Percentiles rank a stretch among this genome's conserved stretches.
phyloP scores from a whole-genome alignment of 2,113 vertebrate genomes.

The Peucedramus taeniatus region DNA sequence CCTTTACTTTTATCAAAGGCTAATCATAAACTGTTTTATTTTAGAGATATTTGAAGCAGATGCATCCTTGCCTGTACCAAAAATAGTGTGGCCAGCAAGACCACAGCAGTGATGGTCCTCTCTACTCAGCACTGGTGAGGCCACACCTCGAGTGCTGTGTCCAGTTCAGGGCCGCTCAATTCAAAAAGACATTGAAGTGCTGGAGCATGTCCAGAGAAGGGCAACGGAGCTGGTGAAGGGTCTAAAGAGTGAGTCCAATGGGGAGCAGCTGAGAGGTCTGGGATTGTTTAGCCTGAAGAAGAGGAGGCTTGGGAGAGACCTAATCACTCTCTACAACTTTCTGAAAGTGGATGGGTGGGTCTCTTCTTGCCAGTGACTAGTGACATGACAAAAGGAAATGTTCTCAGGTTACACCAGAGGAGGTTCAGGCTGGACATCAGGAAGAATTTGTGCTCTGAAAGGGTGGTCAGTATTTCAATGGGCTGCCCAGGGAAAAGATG shows the following conservation, averaged over 20 bases:
- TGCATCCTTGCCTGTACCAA: not conserved
- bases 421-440: not conserved
- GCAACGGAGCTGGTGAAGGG: not conserved
- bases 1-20: not conserved
- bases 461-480: not conserved
- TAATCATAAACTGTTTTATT: not conserved
- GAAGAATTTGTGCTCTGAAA: not conserved
- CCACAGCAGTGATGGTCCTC: not conserved
- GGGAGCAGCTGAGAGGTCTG: not conserved
- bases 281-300: not conserved
- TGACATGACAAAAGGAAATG: not conserved
- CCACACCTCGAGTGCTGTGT: not conserved
- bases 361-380: not conserved
- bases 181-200: not conserved
- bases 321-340: too few relatives aligned
- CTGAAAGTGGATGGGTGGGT: rapidly evolving
- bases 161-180: not conserved
- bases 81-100: not conserved
- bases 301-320: not conserved
- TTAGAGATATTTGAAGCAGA: not conserved
- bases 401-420: not conserved
- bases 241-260: not conserved
- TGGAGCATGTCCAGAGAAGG: not conserved
- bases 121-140: not conserved
- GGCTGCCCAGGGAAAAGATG: not conserved